Percentiles rank a stretch among this genome's conserved stretches.
Evolutionary conservation across 2,888 invertebrate species (phyloP).

Genomic region (Unio pictorum): DNA sequence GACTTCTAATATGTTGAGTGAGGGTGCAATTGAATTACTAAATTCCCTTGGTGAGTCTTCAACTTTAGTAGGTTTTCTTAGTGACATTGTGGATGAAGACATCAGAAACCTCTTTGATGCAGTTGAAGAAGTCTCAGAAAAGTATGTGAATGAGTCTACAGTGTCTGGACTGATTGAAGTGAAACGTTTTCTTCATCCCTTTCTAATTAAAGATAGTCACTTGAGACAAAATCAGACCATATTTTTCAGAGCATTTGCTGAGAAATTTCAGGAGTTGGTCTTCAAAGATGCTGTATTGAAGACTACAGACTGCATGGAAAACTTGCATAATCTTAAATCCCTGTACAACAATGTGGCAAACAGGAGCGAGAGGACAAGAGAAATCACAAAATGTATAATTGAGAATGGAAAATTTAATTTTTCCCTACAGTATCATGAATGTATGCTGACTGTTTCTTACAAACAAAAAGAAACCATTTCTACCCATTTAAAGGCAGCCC

Average conservation of each 20-base stretch:
- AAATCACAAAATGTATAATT: constrained; percentile 21
- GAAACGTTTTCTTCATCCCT: constrained; percentile 30
- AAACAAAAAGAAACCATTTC: constrained; percentile 21
- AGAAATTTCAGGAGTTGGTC: constrained; percentile 10
- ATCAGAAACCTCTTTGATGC: constrained; percentile 47
- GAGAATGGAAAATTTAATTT: constrained; percentile 27
- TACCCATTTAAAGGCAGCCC: constrained; percentile 7
- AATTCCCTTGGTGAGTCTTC: constrained; percentile 15
- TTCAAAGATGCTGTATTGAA: constrained; percentile 13
- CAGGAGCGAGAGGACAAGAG: constrained; percentile 39
- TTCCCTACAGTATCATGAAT: constrained; percentile 4
- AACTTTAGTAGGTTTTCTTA: constrained; percentile 27
- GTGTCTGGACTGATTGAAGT: constrained; percentile 43
- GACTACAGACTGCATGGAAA: constrained; percentile 30
- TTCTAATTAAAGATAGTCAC: constrained; percentile 12
- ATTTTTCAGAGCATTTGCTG: constrained; percentile 6
- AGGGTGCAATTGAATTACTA: constrained; percentile 21
- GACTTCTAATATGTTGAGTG: not conserved
- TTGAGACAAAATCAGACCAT: not conserved
- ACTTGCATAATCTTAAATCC: constrained; percentile 36
- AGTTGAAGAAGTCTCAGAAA: constrained; percentile 48
- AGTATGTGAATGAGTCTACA: constrained; percentile 41
- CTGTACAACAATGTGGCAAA: constrained; percentile 46
- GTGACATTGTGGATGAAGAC: constrained; percentile 36
- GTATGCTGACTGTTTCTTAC: constrained; percentile 20